Base-by-base conservation (phyloP, 1,140 invertebrate genomes). In the Sitophilus oryzae region DNA sequence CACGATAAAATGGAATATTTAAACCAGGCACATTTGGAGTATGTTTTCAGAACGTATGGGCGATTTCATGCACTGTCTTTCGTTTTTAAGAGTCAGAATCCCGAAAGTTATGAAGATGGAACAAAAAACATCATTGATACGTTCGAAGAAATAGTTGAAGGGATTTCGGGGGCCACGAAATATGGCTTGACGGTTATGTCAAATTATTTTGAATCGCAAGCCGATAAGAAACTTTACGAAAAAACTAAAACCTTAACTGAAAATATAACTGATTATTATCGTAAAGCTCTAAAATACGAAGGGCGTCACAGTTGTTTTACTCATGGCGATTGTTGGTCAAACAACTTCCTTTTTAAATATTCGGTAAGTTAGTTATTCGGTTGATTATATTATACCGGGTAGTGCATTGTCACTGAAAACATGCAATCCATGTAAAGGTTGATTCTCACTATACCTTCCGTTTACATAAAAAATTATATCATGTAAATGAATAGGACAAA, bases 81-180 rank as follows among this genome's bases (percentile, higher is more conserved):
- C 53, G 73, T 71, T 0, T 61, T 76, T 18, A 76, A 73, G 52
- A 59, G 69, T 11, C 64, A 67, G 23, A 55, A 71, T 34, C 61
- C 60, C 10, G 60, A 67, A 42, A 23, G 46, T 11, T 36, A 52
- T 18, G 18, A 9, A 19, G 14, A 14, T 1, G 43, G 23, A 15
- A 14, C 25, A 63, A 11, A n/a, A 3, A 41, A 45, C 22, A 5
- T 53, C 71, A 77, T 75, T 18, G 36, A 37, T 11, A 11, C 11
- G 44, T 54, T 22, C 16, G 23, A 51, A 1, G 15, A 14, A n/a
- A 5, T 14, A 35, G 16, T n/a, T 22, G n/a, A 11, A 6, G n/a
- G 19, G 11, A 44, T n/a, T 4, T n/a, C 20, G 5, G 25, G 25
- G 5, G 11, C n/a, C n/a, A n/a, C n/a, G 11, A 30, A 30, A 11